Percentiles rank a stretch among this genome's conserved stretches.
phyloP scores from a whole-genome alignment of 2,797 vertebrate genomes.

The Pseudochirops cupreus region DNA sequence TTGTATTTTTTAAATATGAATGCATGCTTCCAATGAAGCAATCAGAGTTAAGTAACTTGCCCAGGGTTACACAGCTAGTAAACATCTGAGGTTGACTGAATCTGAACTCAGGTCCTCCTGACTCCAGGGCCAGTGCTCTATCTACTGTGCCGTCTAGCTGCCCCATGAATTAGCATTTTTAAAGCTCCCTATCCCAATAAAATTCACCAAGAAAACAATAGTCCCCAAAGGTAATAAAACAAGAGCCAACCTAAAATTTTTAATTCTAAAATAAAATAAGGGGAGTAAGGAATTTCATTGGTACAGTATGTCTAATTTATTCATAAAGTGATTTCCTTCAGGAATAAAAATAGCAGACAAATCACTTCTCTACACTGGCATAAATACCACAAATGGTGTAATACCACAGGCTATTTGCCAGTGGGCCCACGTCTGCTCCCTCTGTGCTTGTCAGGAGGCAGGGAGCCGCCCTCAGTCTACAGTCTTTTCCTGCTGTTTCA shows the following conservation, averaged over 20 bases:
- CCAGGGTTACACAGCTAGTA: too few species aligned
- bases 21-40: slow-evolving; percentile 28
- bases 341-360: slow-evolving; percentile 71
- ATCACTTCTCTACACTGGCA: slow-evolving; percentile 12
- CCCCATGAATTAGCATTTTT: not conserved
- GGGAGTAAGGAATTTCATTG: not conserved
- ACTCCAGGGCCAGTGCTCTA: too few species aligned
- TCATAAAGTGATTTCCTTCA: slow-evolving; percentile 54
- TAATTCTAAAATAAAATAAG: not conserved
- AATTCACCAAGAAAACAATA: slow-evolving; percentile 55
- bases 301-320: slow-evolving; percentile 16
- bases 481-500: slow-evolving; percentile 77
- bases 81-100: too few species aligned
- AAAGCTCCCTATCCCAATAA: slow-evolving; percentile 26
- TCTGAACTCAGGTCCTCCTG: too few species aligned
- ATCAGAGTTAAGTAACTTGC: too few species aligned
- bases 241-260: not conserved
- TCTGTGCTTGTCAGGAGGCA: slow-evolving; percentile 64
- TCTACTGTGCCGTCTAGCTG: too few species aligned
- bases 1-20: slow-evolving; percentile 6
- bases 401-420: slow-evolving; percentile 58
- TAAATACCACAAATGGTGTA: slow-evolving; percentile 36
- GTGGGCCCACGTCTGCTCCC: slow-evolving; percentile 45
- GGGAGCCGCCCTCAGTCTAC: slow-evolving; percentile 78
- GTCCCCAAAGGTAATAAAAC: not conserved